Base-by-base conservation (phyloP, 2,797 vertebrate species). In the Gambelia wislizenii region DNA sequence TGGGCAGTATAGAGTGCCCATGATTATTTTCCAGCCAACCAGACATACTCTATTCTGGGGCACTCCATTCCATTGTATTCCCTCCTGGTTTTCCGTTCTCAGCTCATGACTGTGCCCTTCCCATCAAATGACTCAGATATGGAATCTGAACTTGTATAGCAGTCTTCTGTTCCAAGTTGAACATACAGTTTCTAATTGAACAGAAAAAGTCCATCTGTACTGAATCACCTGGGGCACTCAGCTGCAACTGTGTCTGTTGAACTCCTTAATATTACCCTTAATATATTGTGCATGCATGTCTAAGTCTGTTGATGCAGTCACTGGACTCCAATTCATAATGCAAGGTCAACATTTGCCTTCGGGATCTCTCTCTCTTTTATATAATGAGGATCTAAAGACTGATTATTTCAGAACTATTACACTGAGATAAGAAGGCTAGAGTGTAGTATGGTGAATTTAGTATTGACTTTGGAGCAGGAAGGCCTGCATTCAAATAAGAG, bases 131-230 rank as follows among this genome's bases (percentile, higher is more conserved):
- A 30, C 30, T 83, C 47, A 87, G 59, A 25, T 59, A 69, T 33
- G 49, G 22, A 42, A 78, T 87, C 79, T 18, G 39, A 78, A 77
- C 36, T 25, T 76, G 56, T 30, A 39, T 83, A 70, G 52, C 85
- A 77, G 49, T 30, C 56, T 84, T 59, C 85, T 70, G 89, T 92
- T 92, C 90, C 90, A 92, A 94, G 86, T 82, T 91, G 87, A 94
- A 47, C 83, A 86, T 59, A 91, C 84, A 91, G 89, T 75, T 8
- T 86, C 87, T 95, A 92, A 88, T 92, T 94, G 94, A 91, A 91
- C 67, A 92, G 89, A 90, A 92, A 90, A 92, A 91, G 91, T 94
- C 95, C 96, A 95, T 95, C 94, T 94, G 95, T 90, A 80, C 90
- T 0, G 54, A 92, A 91, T 85, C 93, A 89, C 94, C 93, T 92